phyloP scores from a whole-genome alignment of 2,888 invertebrate species.

The Tromatobia lineatoria region DNA sequence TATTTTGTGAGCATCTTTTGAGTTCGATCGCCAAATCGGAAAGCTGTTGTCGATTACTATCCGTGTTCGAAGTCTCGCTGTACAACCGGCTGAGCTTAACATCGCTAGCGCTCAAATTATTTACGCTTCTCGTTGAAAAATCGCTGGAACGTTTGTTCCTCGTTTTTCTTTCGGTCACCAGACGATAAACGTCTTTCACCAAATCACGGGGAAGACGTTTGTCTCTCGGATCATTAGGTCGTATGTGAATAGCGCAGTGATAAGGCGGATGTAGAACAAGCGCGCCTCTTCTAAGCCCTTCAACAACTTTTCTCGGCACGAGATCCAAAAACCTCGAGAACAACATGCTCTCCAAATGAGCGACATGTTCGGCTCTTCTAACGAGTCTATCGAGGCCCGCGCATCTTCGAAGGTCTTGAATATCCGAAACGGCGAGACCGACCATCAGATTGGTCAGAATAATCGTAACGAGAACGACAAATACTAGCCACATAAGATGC shows the following conservation, averaged over 20 bases:
- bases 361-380: conserved; percentile 93
- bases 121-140: conserved; percentile 62
- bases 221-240: conserved; percentile 94
- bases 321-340: conserved; percentile 91
- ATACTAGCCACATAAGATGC: conserved; percentile 91
- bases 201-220: conserved; percentile 91
- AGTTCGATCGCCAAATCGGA: conserved; percentile 78
- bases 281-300: conserved; percentile 90
- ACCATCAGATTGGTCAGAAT: conserved; percentile 94
- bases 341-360: conserved; percentile 93
- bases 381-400: conserved; percentile 93
- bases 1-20: conserved; percentile 78
- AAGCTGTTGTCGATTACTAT: conserved; percentile 77
- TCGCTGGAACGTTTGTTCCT: conserved; percentile 63
- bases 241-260: conserved; percentile 91
- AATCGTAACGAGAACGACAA: conserved; percentile 92
- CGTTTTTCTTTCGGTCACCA: conserved; percentile 90
- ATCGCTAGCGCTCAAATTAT: conserved; percentile 63
- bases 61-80: conserved; percentile 75
- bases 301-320: conserved; percentile 89
- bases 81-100: conserved; percentile 75
- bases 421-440: conserved; percentile 94
- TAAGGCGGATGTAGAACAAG: conserved; percentile 91
- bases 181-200: conserved; percentile 90
- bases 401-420: conserved; percentile 92